Percentiles rank a stretch among this genome's conserved stretches.
phyloP scores from a whole-genome alignment of 2,113 vertebrate species.

The Ondatra zibethicus region DNA sequence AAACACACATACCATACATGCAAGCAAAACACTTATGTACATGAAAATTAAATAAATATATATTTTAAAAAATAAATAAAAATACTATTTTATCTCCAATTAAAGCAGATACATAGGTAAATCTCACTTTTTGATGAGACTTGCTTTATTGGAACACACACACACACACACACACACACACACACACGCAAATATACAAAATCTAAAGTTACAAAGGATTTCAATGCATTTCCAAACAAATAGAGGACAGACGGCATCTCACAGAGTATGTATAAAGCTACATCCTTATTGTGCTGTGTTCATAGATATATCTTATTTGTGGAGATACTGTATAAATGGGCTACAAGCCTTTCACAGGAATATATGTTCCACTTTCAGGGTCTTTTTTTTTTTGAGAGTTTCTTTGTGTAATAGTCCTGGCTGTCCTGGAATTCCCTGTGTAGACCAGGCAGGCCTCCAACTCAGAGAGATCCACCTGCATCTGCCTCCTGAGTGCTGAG shows the following conservation, averaged over 20 bases:
- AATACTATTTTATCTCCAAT: neutral
- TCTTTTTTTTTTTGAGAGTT: neutral
- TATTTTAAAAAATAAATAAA: neutral
- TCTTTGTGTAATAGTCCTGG: neutral
- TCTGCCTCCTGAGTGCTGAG: neutral
- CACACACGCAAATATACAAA: too few relatives aligned
- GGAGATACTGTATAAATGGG: neutral
- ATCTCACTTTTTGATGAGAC: neutral
- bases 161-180: too few relatives aligned
- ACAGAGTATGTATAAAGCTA: neutral
- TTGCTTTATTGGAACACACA: neutral
- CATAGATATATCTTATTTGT: neutral
- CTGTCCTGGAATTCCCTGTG: neutral
- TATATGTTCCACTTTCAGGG: neutral
- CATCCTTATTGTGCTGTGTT: neutral
- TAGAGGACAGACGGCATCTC: fast-evolving
- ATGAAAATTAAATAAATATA: neutral
- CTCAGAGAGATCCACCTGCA: neutral
- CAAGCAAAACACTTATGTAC: neutral
- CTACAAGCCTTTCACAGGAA: neutral
- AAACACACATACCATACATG: neutral
- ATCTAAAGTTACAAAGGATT: neutral
- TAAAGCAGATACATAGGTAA: neutral
- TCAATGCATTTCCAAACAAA: neutral
- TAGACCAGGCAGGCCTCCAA: neutral